A percentile compares a stretch with the other conserved stretches of the same genome.
phyloP scores from a whole-genome alignment of 2,888 invertebrate genomes.

The Cyclophora albipunctata region DNA sequence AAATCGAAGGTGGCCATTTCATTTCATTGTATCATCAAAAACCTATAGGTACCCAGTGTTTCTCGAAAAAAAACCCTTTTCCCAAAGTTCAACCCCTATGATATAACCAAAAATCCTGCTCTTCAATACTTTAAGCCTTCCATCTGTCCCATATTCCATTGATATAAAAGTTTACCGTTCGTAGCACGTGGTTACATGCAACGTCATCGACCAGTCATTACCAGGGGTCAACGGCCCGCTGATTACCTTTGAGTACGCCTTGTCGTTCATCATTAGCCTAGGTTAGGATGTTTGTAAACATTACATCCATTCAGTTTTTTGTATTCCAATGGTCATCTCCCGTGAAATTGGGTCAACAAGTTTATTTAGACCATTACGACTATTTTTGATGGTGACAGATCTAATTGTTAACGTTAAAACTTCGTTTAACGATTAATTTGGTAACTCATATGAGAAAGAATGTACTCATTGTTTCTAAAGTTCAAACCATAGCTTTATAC shows the following conservation, averaged over 20 bases:
- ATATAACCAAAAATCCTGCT: no score
- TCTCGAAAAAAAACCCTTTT: conserved; percentile 1
- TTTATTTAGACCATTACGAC: not conserved
- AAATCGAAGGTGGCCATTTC: no score
- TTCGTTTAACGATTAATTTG: conserved; percentile 10
- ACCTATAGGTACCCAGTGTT: no score
- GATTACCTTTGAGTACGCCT: conserved; percentile 68
- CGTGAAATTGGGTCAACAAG: conserved; percentile 46
- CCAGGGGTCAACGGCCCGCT: conserved; percentile 66
- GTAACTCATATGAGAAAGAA: no score
- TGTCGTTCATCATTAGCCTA: conserved; percentile 74
- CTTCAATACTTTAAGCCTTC: no score
- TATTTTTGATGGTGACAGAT: not conserved
- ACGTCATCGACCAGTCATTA: conserved; percentile 73
- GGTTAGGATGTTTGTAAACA: conserved; percentile 76
- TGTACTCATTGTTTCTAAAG: not conserved
- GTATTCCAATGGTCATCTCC: conserved; percentile 35
- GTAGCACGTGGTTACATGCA: conserved; percentile 64
- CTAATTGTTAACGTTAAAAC: conserved; percentile 4
- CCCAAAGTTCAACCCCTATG: conserved; percentile 24
- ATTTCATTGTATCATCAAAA: no score
- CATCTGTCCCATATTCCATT: conserved; percentile 41
- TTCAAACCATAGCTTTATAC: no score
- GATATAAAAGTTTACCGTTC: conserved; percentile 23
- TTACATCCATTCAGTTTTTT: conserved; percentile 53